Base-by-base conservation (phyloP, 2,113 vertebrate genomes). In the Mastomys coucha region DNA sequence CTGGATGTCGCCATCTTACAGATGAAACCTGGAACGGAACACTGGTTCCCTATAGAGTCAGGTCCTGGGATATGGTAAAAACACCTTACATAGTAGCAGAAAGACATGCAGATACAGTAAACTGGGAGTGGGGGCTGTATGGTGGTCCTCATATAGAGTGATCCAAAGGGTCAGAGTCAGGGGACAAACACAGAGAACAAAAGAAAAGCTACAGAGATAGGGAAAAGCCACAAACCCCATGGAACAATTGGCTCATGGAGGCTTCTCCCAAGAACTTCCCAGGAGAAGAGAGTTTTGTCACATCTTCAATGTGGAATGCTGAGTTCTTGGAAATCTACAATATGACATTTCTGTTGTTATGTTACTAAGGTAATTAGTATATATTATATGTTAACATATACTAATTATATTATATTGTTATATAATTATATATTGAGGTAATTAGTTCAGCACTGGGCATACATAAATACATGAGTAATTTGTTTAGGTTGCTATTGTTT, bases 161-260 rank as follows among this genome's bases (percentile, higher is more conserved):
- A 60, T 0, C 6, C 33, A 10, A 8, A 72, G 58, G 22, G 26
- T n/a, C 33, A 14, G 14, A 31, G n/a, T 53, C 31, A 65, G 24
- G 63, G 20, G 0, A 67, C 69, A 3, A 81, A 20, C 3, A 11
- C 0, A 3, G 42, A 3, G 7, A 42, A 1, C 36, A 56, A 77
- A 84, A 49, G 11, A 56, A 67, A 93, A 12, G 1, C 2, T 26
- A 11, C 73, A 36, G 42, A 51, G 12, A 5, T 42, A 14, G 13
- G 39, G 84, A 77, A 70, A 13, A 63, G 22, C n/a, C 42, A 28
- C 20, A 39, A 45, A 45, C 39, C 13, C 4, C 28, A 58, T 28
- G n/a, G 36, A 0, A 5, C 14, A 56, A 20, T 17, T 0, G 0
- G 7, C 33, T 24, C 45, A 2, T 1, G 19, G 42, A 77, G 73